Evolutionary conservation across 30 jellyfish, hydroid and myxozoan species (phyloP).

Genomic region (Turritopsis rubra): DNA sequence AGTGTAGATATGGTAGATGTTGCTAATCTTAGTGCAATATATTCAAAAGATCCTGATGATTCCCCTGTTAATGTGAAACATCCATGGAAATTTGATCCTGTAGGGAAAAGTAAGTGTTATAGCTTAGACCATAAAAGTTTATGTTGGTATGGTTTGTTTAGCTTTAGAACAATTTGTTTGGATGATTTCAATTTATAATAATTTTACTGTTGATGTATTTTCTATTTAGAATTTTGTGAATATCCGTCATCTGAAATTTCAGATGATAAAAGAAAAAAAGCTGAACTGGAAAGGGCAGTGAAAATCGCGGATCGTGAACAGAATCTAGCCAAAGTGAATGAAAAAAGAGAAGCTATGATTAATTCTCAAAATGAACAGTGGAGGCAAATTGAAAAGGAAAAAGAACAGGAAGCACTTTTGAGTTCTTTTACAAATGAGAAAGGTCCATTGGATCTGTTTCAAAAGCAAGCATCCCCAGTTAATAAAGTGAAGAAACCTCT

Average conservation of each 20-base stretch:
- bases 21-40: conserved; percentile 3
- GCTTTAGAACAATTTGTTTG: background rate
- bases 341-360: background rate
- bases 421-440: background rate
- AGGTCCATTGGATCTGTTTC: background rate
- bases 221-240: background rate
- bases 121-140: background rate
- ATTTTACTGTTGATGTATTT: background rate
- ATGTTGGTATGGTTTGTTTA: background rate
- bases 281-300: background rate
- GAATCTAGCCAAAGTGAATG: background rate
- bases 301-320: conserved; percentile 6
- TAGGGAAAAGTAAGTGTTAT: conserved; percentile 12
- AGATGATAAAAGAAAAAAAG: background rate
- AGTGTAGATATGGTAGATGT: conserved; percentile 9
- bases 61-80: background rate
- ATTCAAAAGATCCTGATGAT: conserved; percentile 12
- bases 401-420: conserved; percentile 3
- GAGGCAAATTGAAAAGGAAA: conserved; percentile 2
- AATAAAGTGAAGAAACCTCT: conserved; percentile 14
- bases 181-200: background rate
- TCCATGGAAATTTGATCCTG: conserved; percentile 5
- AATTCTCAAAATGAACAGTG: background rate
- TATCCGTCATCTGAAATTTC: background rate
- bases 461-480: background rate